phyloP scores from a whole-genome alignment of 2,113 vertebrate genomes.

The western clawed frog (Xenopus tropicalis) region DNA sequence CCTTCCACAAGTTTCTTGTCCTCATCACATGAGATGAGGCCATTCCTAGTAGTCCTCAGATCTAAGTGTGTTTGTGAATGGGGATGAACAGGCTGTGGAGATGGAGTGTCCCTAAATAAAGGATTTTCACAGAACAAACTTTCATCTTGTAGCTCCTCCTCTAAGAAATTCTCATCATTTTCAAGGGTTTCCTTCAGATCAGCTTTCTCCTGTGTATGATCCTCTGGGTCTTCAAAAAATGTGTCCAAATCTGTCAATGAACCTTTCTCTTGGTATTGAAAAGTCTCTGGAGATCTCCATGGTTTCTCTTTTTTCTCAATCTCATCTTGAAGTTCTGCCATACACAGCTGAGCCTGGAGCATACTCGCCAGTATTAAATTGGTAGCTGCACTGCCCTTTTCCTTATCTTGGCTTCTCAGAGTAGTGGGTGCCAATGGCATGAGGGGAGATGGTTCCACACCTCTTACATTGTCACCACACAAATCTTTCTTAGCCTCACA shows the following conservation, averaged over 20 bases:
- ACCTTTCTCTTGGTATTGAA: no score
- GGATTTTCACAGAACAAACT: conserved; percentile 36
- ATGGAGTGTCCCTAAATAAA: conserved; percentile 1
- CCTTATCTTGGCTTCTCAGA: neutral
- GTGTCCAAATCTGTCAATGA: neutral
- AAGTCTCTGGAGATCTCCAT: neutral
- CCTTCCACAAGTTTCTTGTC: no score
- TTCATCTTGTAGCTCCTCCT: conserved; percentile 27
- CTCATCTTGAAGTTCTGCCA: conserved; percentile 34
- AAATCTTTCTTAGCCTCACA: neutral
- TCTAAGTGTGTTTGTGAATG: neutral
- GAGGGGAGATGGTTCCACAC: neutral
- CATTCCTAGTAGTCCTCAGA: neutral
- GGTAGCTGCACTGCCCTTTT: neutral
- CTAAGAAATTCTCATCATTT: conserved; percentile 5
- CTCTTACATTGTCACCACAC: neutral
- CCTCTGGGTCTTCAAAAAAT: neutral
- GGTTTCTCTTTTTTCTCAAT: conserved; percentile 11
- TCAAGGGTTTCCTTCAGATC: conserved; percentile 12
- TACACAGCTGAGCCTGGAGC: conserved; percentile 30
- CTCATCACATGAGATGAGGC: neutral
- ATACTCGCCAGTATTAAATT: conserved; percentile 26
- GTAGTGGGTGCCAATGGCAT: neutral
- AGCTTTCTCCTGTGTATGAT: neutral
- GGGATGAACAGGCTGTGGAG: neutral